Evolutionary conservation across 1,140 invertebrate species (phyloP).

Genomic region (Phortica variegata): DNA sequence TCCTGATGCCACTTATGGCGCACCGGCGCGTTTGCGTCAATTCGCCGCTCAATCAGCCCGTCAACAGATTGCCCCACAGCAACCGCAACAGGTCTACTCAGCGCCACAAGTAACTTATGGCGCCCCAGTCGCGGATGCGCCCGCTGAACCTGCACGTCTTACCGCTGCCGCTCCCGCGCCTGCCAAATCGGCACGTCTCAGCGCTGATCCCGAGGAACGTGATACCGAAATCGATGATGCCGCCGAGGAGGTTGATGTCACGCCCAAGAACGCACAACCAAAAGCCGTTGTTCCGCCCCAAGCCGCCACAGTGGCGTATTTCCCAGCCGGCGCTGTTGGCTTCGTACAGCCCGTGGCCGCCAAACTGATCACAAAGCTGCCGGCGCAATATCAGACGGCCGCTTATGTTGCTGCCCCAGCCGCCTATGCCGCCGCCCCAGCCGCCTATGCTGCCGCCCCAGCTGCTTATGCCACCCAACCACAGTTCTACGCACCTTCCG

Average conservation of each 20-base stretch:
- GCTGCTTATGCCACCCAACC: neutral
- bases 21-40: neutral
- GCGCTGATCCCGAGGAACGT: conserved; percentile 9
- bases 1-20: conserved; percentile 2
- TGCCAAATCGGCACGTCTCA: too few species aligned
- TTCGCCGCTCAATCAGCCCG: neutral
- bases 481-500: conserved; percentile 5
- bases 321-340: conserved; percentile 7
- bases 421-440: too few species aligned
- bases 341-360: conserved; percentile 9
- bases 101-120: too few species aligned
- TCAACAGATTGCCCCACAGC: neutral
- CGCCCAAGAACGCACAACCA: neutral
- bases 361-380: too few species aligned
- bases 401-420: conserved; percentile 2
- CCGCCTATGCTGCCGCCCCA: conserved; percentile 1
- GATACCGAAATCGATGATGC: conserved; percentile 11
- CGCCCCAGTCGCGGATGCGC: too few species aligned
- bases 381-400: too few species aligned
- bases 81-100: neutral
- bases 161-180: conserved; percentile 6
- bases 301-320: conserved; percentile 2
- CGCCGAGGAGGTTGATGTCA: neutral
- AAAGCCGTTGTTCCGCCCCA: neutral
- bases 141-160: conserved; percentile 1